phyloP scores from a whole-genome alignment of 2,797 vertebrate genomes.

The Channallabes apus region DNA sequence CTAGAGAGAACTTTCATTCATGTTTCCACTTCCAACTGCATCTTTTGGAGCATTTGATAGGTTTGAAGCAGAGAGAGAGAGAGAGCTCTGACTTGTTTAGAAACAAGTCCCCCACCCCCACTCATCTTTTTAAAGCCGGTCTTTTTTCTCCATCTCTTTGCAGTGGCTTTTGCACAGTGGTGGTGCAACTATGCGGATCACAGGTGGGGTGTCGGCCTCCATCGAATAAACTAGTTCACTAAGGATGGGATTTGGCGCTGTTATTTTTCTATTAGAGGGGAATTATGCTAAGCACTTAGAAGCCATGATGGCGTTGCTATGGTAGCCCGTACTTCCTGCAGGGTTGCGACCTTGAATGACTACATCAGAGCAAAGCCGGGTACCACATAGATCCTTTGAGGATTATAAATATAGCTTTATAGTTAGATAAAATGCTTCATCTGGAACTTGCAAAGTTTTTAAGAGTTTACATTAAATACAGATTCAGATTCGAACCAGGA shows the following conservation, averaged over 20 bases:
- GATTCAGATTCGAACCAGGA: background rate
- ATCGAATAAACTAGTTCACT: conserved; percentile 90
- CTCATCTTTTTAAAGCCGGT: conserved; percentile 66
- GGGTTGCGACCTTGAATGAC: conserved; percentile 97
- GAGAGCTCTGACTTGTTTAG: conserved; percentile 69
- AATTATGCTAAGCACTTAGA: conserved; percentile 97
- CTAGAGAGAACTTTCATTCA: background rate
- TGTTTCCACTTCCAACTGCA: conserved; percentile 65
- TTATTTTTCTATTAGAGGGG: conserved; percentile 98
- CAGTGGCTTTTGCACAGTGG: conserved; percentile 74
- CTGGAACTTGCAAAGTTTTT: conserved; percentile 77
- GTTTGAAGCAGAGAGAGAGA: conserved; percentile 65
- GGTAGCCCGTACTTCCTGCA: conserved; percentile 98
- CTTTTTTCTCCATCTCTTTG: conserved; percentile 69
- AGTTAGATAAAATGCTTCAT: conserved; percentile 85
- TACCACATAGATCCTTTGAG: conserved; percentile 90
- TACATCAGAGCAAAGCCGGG: conserved; percentile 90
- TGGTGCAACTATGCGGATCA: conserved; percentile 83
- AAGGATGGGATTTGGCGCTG: conserved; percentile 95
- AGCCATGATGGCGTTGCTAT: conserved; percentile 98
- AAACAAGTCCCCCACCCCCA: conserved; percentile 67
- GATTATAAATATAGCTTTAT: conserved; percentile 91
- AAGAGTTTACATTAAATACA: conserved; percentile 48
- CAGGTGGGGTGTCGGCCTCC: conserved; percentile 87
- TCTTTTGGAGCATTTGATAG: conserved; percentile 68